These are phyloP conservation scores for Tholera decimalis DNA, from an alignment of 2,888 invertebrate genomes.

Conservation along the genomic window DNA sequence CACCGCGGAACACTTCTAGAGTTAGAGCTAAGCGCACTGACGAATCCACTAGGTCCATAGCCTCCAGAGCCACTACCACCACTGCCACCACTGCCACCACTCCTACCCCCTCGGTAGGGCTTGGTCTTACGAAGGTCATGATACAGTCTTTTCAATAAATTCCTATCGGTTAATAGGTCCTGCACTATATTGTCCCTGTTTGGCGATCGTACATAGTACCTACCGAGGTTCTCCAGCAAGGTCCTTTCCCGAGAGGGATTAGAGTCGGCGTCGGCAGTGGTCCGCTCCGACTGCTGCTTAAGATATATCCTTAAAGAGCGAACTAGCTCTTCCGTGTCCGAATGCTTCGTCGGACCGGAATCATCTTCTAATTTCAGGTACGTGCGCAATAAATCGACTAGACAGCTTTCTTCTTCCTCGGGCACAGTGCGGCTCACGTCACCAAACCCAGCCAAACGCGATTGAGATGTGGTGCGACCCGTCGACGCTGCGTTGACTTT, in stretches of 20 bases:
- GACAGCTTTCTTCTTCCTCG: conserved; percentile 89
- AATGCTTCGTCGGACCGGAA: conserved; percentile 81
- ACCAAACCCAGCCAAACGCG: conserved; percentile 67
- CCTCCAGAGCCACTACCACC: conserved; percentile 87
- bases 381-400: conserved; percentile 93
- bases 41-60: conserved; percentile 74
- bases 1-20: conserved; percentile 75
- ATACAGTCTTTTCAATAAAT: conserved; percentile 94
- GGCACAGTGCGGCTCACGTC: conserved; percentile 75
- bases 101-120: conserved; percentile 85
- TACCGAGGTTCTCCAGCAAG: conserved; percentile 92
- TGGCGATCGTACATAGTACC: conserved; percentile 93
- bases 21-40: conserved; percentile 85
- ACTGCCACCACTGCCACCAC: conserved; percentile 77
- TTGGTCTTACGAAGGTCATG: conserved; percentile 94
- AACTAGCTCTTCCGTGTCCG: conserved; percentile 93
- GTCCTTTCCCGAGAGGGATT: conserved; percentile 87
- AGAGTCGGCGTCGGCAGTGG: conserved; percentile 76
- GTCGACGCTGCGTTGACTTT: conserved; percentile 66
- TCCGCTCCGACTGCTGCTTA: conserved; percentile 81
- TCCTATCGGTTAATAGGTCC: conserved; percentile 94
- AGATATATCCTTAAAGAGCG: conserved; percentile 92
- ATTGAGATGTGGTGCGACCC: conserved; percentile 23
- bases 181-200: conserved; percentile 94
- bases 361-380: conserved; percentile 92